Percentiles rank a stretch among this genome's conserved stretches.
Conservation (phyloP, 2,888 invertebrate species). For the Cheilosia grossa region DNA sequence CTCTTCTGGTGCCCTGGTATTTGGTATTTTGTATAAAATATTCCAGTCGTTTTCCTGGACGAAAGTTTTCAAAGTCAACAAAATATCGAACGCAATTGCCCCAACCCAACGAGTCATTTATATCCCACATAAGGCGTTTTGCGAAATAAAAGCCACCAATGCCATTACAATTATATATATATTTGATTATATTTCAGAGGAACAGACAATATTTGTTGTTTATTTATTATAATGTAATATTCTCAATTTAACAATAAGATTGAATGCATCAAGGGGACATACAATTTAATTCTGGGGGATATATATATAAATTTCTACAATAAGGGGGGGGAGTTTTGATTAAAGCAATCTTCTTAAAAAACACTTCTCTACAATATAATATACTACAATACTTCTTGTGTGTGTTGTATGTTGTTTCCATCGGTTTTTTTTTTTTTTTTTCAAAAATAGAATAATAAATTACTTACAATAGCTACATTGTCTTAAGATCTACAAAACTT, state of each 20-base stretch:
- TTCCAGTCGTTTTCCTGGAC: no score
- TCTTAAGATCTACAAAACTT: conserved; percentile 59
- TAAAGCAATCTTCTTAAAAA: conserved; percentile 70
- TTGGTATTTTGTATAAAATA: no score
- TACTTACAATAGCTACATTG: conserved; percentile 68
- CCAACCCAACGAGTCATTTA: not conserved
- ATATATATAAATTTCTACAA: conserved; percentile 66
- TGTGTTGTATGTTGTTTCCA: conserved; percentile 43
- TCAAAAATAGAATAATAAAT: conserved; percentile 71
- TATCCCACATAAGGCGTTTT: no score
- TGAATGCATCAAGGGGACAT: conserved; percentile 65
- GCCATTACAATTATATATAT: conserved; percentile 59
- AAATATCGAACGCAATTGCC: no score
- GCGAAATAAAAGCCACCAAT: not conserved
- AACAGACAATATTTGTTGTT: conserved; percentile 70
- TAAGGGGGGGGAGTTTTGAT: conserved; percentile 35
- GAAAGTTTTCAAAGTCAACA: no score
- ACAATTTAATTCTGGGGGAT: conserved; percentile 42
- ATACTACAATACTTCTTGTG: conserved; percentile 54
- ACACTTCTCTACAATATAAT: conserved; percentile 56
- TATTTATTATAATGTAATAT: conserved; percentile 45
- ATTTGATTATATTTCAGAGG: conserved; percentile 74
- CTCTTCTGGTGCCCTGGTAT: no score
- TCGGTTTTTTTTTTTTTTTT: conserved; percentile 24
- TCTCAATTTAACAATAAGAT: conserved; percentile 63